phyloP scores from a whole-genome alignment of 2,113 vertebrate genomes.

The Camelus bactrianus region DNA sequence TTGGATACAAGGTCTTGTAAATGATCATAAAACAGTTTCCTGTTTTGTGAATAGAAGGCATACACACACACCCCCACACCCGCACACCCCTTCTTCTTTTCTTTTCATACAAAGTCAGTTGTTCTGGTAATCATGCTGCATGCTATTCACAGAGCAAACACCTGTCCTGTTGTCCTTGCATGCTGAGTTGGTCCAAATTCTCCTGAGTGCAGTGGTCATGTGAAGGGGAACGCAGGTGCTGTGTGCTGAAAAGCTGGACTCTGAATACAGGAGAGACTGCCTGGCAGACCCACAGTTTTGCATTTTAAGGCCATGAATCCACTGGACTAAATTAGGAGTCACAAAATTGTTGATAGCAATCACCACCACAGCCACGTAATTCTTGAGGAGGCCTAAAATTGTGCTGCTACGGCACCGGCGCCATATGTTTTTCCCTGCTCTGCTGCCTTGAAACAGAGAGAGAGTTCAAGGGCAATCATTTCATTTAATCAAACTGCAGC shows the following conservation, averaged over 20 bases:
- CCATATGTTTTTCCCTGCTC: constrained; percentile 80
- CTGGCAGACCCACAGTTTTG: constrained; percentile 67
- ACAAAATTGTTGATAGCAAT: constrained; percentile 70
- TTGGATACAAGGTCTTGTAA: background rate
- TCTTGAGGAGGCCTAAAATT: constrained; percentile 69
- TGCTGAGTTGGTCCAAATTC: constrained; percentile 69
- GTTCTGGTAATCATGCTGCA: background rate
- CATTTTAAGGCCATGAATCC: constrained; percentile 53
- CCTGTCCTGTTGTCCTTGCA: constrained; percentile 42
- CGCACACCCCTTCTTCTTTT: background rate
- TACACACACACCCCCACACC: rapidly evolving
- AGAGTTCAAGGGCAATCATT: constrained; percentile 73
- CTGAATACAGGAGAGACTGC: constrained; percentile 58
- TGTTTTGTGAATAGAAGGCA: background rate
- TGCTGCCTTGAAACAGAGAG: constrained; percentile 71
- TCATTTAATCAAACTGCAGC: constrained; percentile 65
- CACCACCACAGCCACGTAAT: constrained; percentile 26
- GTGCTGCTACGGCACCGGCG: background rate
- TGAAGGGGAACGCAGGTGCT: constrained; percentile 74
- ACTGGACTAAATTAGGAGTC: constrained; percentile 72
- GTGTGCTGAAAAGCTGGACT: constrained; percentile 70
- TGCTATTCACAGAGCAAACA: constrained; percentile 53
- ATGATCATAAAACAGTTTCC: background rate
- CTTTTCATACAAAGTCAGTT: background rate
- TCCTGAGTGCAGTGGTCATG: constrained; percentile 49